Evolutionary conservation across 2,797 vertebrate genomes (phyloP), one percentile per base, ranked within the genome.

Genomic region (Sandelia bainsii): DNA sequence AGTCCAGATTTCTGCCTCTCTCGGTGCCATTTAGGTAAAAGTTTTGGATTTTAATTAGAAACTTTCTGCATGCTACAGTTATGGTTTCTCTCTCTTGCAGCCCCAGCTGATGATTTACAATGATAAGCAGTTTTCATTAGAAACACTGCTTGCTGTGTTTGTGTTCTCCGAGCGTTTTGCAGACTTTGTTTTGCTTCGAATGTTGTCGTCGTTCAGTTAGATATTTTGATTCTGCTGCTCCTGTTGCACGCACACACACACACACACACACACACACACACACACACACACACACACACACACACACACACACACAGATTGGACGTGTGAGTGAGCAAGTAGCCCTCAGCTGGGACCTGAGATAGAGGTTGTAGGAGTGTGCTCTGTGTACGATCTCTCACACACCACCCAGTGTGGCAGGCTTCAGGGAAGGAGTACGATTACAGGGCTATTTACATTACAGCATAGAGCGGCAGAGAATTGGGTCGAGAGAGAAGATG

Each of bases 361-460:
- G 64, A 68, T 19, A 12, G 49, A 69, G 63, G 44, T 59, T n/a
- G 40, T 29, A 50, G 44, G 45, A 73, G 72, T 69, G 54, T 58
- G 58, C 50, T 62, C 44, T 51, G 39, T 49, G 49, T 23, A 45
- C 44, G n/a, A 32, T 45, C 50, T 54, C n/a, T 10, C 22, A 44
- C 69, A 60, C 76, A 81, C 84, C 77, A 80, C 78, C 80, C 84
- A 85, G 69, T n/a, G 46, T 12, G 32, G 69, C 68, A 49, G 83
- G 68, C 70, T 73, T 42, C 5, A 62, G 62, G 51, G 84, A 68
- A 59, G 76, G 69, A 84, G 81, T 80, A 71, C 89, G 82, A 91
- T 90, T 91, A 90, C 85, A 87, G 87, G 74, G 72, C 77, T 89
- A 86, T 91, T 92, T 89, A 91, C 90, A 86, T 91, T 91, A 81